A percentile compares a stretch with the other conserved stretches of the same genome.
phyloP scores from a whole-genome alignment of 2,888 invertebrate genomes.

The Lochmaea capreae region DNA sequence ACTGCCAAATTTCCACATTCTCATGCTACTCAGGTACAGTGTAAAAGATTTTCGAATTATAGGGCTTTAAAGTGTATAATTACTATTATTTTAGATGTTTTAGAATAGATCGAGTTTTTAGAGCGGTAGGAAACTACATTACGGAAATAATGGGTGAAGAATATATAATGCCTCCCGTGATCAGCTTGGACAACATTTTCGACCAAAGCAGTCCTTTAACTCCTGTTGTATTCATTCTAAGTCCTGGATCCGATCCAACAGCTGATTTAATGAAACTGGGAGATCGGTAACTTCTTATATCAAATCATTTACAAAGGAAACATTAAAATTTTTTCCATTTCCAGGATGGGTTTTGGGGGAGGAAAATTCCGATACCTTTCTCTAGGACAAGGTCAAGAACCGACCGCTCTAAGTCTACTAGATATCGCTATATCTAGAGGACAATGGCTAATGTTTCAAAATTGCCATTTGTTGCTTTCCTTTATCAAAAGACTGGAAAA shows the following conservation, averaged over 20 bases:
- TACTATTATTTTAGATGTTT: conserved; percentile 73
- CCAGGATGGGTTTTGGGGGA: conserved; percentile 74
- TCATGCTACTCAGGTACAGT: conserved; percentile 75
- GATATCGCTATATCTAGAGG: conserved; percentile 80
- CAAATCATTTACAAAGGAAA: not conserved
- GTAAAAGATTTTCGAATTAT: not conserved
- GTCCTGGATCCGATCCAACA: conserved; percentile 94
- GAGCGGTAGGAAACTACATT: conserved; percentile 87
- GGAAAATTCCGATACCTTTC: conserved; percentile 89
- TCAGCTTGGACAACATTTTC: conserved; percentile 85
- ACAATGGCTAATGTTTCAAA: conserved; percentile 93
- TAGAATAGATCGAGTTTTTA: conserved; percentile 88
- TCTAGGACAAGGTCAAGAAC: conserved; percentile 93
- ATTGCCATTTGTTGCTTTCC: conserved; percentile 86
- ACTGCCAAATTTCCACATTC: conserved; percentile 74
- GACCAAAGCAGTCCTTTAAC: conserved; percentile 86
- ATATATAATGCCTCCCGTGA: conserved; percentile 89
- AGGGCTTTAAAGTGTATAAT: too few relatives aligned
- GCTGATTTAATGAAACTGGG: conserved; percentile 86
- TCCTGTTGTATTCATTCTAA: conserved; percentile 92
- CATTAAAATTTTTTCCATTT: not conserved
- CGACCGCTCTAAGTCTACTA: conserved; percentile 78
- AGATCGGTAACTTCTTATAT: conserved; percentile 64
- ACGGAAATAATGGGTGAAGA: conserved; percentile 86
- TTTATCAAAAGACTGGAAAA: conserved; percentile 88